Percentiles rank a stretch among this genome's conserved stretches.
Conservation (phyloP, 2,113 vertebrate genomes). For the Monarcha castaneiventris region DNA sequence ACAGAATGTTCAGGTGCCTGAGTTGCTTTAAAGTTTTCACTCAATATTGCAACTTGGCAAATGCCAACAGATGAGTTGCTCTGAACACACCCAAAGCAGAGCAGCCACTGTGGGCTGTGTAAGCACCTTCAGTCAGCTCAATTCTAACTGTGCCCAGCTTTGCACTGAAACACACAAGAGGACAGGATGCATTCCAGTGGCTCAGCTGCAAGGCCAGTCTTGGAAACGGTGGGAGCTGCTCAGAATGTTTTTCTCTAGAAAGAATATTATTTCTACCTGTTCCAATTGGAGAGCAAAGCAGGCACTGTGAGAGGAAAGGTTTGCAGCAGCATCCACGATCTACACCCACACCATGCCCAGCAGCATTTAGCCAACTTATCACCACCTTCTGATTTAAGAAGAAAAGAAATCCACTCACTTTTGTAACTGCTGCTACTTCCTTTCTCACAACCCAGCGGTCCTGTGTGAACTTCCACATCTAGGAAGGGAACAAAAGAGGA, state of each 20-base stretch:
- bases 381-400: background rate
- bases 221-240: background rate
- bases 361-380: background rate
- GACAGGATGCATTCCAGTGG: background rate
- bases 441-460: constrained; percentile 93
- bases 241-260: background rate
- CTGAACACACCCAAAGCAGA: background rate
- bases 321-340: background rate
- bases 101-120: background rate
- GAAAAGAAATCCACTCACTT: constrained; percentile 73
- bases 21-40: background rate
- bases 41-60: background rate
- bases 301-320: background rate
- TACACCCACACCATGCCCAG: background rate
- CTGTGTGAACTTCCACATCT: constrained; percentile 98
- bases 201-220: background rate
- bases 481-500: background rate
- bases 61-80: background rate
- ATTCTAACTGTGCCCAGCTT: background rate
- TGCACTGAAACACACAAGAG: background rate
- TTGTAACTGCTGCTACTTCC: constrained; percentile 87
- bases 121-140: background rate
- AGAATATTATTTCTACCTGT: background rate
- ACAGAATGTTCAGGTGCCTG: background rate
- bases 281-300: background rate